Base-by-base conservation (phyloP, 2,113 vertebrate genomes). In the Thamnaconus septentrionalis region DNA sequence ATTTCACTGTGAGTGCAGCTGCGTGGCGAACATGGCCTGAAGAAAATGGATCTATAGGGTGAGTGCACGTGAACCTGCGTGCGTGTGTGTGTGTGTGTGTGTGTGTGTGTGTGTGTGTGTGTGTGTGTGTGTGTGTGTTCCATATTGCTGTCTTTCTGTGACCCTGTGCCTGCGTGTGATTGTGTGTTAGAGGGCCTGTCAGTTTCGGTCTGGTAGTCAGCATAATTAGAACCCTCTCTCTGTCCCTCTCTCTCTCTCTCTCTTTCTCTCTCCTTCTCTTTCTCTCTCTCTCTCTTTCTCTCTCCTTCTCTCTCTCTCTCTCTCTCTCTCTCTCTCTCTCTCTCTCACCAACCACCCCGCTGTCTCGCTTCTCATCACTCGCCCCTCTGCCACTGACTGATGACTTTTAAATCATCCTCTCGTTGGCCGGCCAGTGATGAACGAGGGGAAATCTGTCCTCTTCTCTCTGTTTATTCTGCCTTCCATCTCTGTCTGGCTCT, bases 201-300 rank as follows among this genome's bases (percentile, higher is more conserved):
- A 76, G 88, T 86, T 86, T 85, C 60, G 76, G 85, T 88, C 86
- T 87, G 79, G 77, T 87, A 82, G 78, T 85, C 85, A 77, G 73
- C 84, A 86, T 87, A 87, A 87, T 90, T 89, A 89, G 75, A 82
- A 85, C 73, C 82, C 81, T 77, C 64, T 82, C 77, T 81, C 80
- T 83, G 76, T 76, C 66, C 69, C 18, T 44, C 56, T 54, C 40
- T 47, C 44, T 53, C 48, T 40, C 55, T 39, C 8, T n/a, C n/a
- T 59, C 71, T 59, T 61, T 81, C 75, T 82, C 78, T 53, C 44
- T 65, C 66, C 76, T 12, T 4, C 66, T 48, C n/a, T 69, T 52
- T 75, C 57, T 64, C 57, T 69, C 58, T 53, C 52, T 52, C 42
- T 54, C 46, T 42, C 50, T 44, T 18, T 50, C 9, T 48, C 46